Evolutionary conservation across 2,888 invertebrate genomes (phyloP).

Genomic region (Brachynemurus nebulosus): DNA sequence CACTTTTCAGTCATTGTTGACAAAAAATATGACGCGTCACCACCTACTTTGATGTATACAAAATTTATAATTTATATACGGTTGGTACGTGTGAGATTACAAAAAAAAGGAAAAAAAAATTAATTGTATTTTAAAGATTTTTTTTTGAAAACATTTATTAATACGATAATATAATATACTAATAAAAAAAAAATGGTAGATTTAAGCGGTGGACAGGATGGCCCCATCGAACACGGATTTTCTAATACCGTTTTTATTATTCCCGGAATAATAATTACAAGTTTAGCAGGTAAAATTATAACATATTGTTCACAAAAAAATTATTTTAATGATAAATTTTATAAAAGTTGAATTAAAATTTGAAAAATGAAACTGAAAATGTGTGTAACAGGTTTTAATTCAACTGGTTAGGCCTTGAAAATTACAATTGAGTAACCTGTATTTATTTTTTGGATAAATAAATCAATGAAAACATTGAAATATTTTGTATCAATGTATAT

Average conservation of each 20-base stretch:
- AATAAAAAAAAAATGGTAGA: slow-evolving; percentile 60
- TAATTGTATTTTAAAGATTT: no score
- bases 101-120: neutral
- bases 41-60: slow-evolving; percentile 1
- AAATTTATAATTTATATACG: neutral
- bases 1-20: neutral
- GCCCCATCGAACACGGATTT: slow-evolving; percentile 74
- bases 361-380: no score
- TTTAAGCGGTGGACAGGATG: slow-evolving; percentile 62
- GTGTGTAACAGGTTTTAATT: no score
- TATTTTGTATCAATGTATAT: no score
- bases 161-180: neutral
- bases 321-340: no score
- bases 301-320: no score
- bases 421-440: no score
- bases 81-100: neutral
- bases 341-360: no score
- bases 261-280: slow-evolving; percentile 66
- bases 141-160: neutral
- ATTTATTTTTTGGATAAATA: no score
- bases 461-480: no score
- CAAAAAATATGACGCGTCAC: slow-evolving; percentile 3
- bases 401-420: no score
- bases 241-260: slow-evolving; percentile 77
- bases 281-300: slow-evolving; percentile 54